Evolutionary conservation across 2,113 vertebrate species (phyloP), one percentile per base, ranked within the genome.

Genomic region (Gila orcuttii): DNA sequence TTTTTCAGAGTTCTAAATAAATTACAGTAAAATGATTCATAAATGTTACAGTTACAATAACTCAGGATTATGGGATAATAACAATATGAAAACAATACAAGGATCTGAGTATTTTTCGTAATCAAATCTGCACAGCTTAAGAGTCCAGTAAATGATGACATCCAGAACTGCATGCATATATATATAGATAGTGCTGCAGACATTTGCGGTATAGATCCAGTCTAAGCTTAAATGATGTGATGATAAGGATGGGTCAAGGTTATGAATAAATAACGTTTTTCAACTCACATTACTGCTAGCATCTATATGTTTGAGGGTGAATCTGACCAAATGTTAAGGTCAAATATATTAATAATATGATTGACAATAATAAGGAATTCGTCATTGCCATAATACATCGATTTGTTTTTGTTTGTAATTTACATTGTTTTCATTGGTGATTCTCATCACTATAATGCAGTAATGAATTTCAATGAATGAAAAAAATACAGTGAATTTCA

Each of bases 121-220:
- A 50, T 75, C 73, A 31, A 47, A 75, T 45, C 19, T 71, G 33
- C 21, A 36, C 7, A 8, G 12, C 8, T 3, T 8, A 33, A 33
- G 17, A 33, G 31, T 33, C 1, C 31, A 69, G 39, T n/a, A 36
- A 60, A 79, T 42, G 42, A 75, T 21, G 68, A 62, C 3, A 12
- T 33, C 19, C 76, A 23, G n/a, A n/a, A 28, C 15, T 52, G 33
- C 74, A 76, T 25, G 33, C 33, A 39, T 42, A 8, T 7, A 39
- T 33, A 59, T 6, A 36, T 9, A 59, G 39, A 42, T 8, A 42
- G 42, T 8, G 39, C 3, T 47, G 82, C 60, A 85, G 77, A 57
- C 68, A 84, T 85, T 85, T 84, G 57, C 42, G 36, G 55, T 59
- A 25, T 59, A 11, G 33, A 25, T 74, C 39, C 86, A 62, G 82